Conservation (phyloP, 2,113 vertebrate genomes). For the Potamarius usumacintae region DNA sequence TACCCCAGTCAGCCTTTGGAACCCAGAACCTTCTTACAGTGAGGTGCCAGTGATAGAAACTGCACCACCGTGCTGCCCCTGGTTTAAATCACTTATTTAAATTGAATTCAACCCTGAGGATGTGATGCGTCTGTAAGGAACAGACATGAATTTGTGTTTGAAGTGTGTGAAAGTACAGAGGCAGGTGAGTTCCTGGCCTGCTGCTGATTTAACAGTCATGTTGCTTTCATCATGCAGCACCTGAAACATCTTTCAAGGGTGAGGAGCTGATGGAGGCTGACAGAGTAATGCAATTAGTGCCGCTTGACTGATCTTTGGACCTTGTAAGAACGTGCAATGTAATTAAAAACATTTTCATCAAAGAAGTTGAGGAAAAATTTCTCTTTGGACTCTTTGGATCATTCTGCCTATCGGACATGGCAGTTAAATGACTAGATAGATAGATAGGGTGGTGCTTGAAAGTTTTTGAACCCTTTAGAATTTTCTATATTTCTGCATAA, state of each 20-base stretch:
- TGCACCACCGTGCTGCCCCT: too few relatives aligned
- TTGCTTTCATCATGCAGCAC: slow-evolving; percentile 22
- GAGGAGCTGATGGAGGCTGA: slow-evolving; percentile 36
- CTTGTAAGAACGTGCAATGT: not conserved
- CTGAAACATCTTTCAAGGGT: not conserved
- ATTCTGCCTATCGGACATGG: not conserved
- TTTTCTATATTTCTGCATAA: too few relatives aligned
- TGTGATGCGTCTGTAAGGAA: slow-evolving; percentile 4
- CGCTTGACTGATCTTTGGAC: not conserved
- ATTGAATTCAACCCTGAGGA: slow-evolving; percentile 4
- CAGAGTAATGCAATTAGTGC: slow-evolving; percentile 30
- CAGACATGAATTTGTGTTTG: slow-evolving; percentile 41
- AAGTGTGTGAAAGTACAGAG: slow-evolving; percentile 44
- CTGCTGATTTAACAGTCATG: slow-evolving; percentile 8
- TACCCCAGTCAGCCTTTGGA: too few relatives aligned
- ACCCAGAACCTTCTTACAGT: too few relatives aligned
- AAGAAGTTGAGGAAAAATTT: not conserved
- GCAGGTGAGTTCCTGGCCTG: slow-evolving; percentile 30
- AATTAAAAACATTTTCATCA: not conserved
- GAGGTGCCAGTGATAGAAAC: too few relatives aligned
- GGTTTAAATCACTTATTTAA: not conserved
- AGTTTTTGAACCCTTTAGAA: too few relatives aligned
- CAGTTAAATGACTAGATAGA: not conserved
- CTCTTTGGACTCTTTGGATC: not conserved
- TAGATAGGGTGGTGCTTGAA: too few relatives aligned